A percentile compares a stretch with the other conserved stretches of the same genome.
These are phyloP conservation scores for Psilopogon haemacephalus DNA, from an alignment of 2,113 vertebrate species.

Conservation along the genomic window DNA sequence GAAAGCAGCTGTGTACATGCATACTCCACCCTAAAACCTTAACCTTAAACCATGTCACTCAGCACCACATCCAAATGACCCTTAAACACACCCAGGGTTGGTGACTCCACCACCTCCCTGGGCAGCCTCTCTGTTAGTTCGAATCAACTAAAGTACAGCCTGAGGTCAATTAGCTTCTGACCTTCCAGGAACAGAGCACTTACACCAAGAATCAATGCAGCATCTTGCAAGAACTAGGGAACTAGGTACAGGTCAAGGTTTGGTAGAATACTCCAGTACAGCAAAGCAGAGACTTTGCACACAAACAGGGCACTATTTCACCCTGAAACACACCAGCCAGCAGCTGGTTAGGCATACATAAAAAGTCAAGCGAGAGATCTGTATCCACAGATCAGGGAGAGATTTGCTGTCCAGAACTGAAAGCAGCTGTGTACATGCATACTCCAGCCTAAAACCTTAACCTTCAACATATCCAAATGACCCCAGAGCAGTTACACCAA, in stretches of 20 bases:
- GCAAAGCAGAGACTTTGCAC: background rate
- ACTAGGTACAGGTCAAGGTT: background rate
- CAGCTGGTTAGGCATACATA: background rate
- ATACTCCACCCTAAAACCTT: too few relatives aligned
- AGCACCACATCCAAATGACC: too few relatives aligned
- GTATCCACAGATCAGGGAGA: fast-evolving
- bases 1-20: too few relatives aligned
- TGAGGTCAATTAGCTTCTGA: background rate
- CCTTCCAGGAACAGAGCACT: background rate
- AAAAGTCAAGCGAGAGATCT: background rate
- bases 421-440: background rate
- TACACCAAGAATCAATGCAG: background rate
- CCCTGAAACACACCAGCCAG: background rate
- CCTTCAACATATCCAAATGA: too few relatives aligned
- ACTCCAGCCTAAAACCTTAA: background rate
- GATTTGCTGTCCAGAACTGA: background rate
- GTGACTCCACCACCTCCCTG: too few relatives aligned
- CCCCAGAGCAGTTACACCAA: background rate
- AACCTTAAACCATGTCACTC: too few relatives aligned
- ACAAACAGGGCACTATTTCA: background rate
- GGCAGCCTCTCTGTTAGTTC: background rate
- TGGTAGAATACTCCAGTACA: background rate
- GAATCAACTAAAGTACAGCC: background rate
- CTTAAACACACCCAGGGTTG: too few relatives aligned
- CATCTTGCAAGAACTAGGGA: fast-evolving